Evolutionary conservation across 2,113 vertebrate genomes (phyloP), one percentile per base, ranked within the genome.

Genomic region (Numida meleagris): DNA sequence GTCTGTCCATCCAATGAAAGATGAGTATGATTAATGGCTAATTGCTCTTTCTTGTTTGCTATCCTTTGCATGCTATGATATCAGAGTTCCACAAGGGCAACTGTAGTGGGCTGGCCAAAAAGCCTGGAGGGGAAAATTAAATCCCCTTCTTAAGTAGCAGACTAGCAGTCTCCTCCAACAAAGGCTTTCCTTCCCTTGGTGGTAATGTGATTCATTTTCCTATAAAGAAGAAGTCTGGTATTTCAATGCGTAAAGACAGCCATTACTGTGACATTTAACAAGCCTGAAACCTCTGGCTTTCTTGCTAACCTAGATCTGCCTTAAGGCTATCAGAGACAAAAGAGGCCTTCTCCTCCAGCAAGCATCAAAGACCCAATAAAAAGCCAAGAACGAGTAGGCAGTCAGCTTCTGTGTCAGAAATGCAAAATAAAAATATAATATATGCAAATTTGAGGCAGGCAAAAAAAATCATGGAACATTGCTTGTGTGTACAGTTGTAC

Each of bases 181-280:
- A 97, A 97, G 92, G 86, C 94, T 92, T 90, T 94, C 90, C 95
- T 96, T 96, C 94, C 96, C 95, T 94, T 96, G 88, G 86, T 96
- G 95, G 97, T 96, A 97, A 98, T 96, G 96, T 91, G 94, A 97
- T 96, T 96, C 96, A 97, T 97, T 98, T 97, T 94, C 95, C 90
- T 97, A 96, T 96, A 97, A 98, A 98, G 97, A 98, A 97, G 97
- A 94, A 96, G 98, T 95, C 97, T 97, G 97, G 96, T 98, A 98
- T 98, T 98, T 98, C 98, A 98, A 97, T 97, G 96, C 97, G 95
- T 92, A 96, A 98, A 97, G 96, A 94, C 96, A 95, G 97, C 98
- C 98, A 98, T 98, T 98, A 97, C 97, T 92, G 97, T 98, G 98
- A 98, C 98, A 98, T 98, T 98, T 98, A 98, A 98, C 98, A 97